Base-by-base conservation (phyloP, 2,113 vertebrate species). In the Thalassoma bifasciatum region DNA sequence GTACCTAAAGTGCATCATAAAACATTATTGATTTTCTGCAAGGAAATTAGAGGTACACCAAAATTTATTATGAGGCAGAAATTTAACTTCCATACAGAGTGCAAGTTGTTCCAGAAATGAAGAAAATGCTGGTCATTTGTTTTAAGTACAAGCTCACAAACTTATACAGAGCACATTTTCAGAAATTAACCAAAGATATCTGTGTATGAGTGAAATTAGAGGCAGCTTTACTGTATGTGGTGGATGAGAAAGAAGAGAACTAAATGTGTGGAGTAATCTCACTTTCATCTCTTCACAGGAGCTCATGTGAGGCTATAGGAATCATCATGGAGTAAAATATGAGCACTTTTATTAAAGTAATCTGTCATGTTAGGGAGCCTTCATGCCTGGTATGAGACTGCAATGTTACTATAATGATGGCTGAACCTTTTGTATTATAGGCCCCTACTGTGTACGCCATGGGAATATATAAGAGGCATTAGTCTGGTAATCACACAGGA, bases 21-120 rank as follows among this genome's bases (percentile, higher is more conserved):
- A 86, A 70, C 64, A 13, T 67, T 63, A 86, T 68, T 76, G 67
- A 76, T 52, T 76, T 58, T 71, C 74, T 75, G 54, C 73, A 62
- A 66, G 40, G 30, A 67, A 79, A 79, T 51, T 77, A 53, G 26
- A 67, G 37, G 21, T 36, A 47, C 54, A 16, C 34, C 26, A 3
- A 53, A 44, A 70, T 81, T 75, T 49, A 38, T 81, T 53, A 66
- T 1, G 2, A 58, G 44, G 51, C 5, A 44, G 14, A 2, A 30
- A 49, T 58, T 76, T 17, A 69, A 40, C 42, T 51, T 26, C 23
- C 50, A 63, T 76, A 42, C 47, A 40, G 44, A 67, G 36, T 11
- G 56, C 40, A 68, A 61, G 42, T 63, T 42, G 50, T 65, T 66
- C 17, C 11, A 44, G 42, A 44, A 44, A 44, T 44, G 16, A 44